These are phyloP conservation scores for Listrodromus nycthemerus DNA, from an alignment of 2,888 invertebrate genomes.

Conservation along the genomic window DNA sequence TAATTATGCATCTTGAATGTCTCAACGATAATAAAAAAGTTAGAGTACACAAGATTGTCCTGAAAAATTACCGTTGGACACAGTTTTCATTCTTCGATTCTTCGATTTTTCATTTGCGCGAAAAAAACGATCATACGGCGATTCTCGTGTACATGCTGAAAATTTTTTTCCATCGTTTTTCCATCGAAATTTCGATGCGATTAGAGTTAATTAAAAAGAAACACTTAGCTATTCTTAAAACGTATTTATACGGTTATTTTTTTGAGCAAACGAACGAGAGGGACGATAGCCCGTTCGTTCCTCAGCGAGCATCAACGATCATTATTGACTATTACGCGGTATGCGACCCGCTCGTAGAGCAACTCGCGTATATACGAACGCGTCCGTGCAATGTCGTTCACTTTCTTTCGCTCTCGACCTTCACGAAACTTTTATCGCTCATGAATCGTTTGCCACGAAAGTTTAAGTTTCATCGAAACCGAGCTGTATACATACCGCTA, in stretches of 20 bases:
- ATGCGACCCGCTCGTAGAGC: background rate
- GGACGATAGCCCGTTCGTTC: background rate
- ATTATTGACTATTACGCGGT: background rate
- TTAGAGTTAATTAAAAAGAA: background rate
- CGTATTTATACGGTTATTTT: background rate
- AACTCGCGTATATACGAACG: background rate
- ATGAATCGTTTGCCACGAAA: slow-evolving; percentile 11
- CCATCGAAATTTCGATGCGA: background rate
- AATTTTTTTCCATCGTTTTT: background rate
- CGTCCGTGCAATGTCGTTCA: background rate
- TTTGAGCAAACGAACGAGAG: background rate
- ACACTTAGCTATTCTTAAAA: background rate
- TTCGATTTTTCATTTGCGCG: background rate
- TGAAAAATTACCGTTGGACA: background rate
- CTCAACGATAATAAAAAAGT: background rate
- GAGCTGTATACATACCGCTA: background rate
- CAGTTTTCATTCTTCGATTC: background rate
- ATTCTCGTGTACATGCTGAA: background rate
- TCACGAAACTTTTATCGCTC: slow-evolving; percentile 9
- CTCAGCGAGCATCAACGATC: no score
- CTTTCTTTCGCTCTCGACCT: slow-evolving; percentile 11
- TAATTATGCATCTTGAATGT: background rate
- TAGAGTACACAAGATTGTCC: background rate
- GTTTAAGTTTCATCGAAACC: background rate
- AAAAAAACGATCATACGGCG: background rate